Conservation (phyloP, 2,113 vertebrate genomes). For the Ibidorhyncha struthersii region DNA sequence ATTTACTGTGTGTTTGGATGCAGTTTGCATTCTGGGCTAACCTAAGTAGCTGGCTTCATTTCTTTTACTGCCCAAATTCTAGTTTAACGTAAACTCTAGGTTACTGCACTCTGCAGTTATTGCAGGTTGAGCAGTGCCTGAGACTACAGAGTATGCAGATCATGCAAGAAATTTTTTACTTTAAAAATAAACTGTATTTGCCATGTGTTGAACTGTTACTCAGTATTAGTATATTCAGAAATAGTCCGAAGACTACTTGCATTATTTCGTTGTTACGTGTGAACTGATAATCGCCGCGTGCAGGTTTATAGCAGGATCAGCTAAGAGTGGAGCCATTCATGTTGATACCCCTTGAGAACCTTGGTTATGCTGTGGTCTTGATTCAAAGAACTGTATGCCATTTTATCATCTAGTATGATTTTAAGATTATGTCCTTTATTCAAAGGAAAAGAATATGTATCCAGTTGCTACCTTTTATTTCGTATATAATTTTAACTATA, state of each 20-base stretch:
- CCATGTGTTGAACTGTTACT: background rate
- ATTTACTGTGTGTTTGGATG: background rate
- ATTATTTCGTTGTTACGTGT: background rate
- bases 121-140: background rate
- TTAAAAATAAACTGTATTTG: background rate
- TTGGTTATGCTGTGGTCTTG: background rate
- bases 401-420: background rate
- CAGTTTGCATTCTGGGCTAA: background rate
- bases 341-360: background rate
- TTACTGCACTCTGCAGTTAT: background rate
- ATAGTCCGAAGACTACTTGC: background rate
- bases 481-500: background rate
- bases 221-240: background rate
- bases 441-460: background rate
- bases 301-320: background rate
- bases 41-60: background rate
- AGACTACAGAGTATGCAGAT: background rate
- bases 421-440: background rate
- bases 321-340: background rate
- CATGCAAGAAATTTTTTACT: background rate
- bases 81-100: background rate
- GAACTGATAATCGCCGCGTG: rapidly evolving
- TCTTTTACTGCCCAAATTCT: background rate
- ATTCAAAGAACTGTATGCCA: background rate
- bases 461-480: background rate